These are phyloP conservation scores for Acleris literana DNA, from an alignment of 2,888 invertebrate species.

Conservation along the genomic window DNA sequence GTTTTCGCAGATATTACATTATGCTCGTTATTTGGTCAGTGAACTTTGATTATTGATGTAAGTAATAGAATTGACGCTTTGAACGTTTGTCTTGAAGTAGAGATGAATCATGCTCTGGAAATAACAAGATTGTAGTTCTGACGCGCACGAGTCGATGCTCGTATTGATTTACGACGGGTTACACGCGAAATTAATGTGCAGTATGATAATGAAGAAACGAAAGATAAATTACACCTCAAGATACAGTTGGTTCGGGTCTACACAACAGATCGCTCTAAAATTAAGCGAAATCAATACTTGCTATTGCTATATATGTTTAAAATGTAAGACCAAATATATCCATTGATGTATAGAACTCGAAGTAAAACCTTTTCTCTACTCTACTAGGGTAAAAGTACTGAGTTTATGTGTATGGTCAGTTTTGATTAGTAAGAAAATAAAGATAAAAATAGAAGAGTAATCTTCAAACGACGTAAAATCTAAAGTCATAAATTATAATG, in stretches of 20 bases:
- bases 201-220: conserved; percentile 17
- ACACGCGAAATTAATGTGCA: conserved; percentile 27
- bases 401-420: too few species aligned
- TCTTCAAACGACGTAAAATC: too few species aligned
- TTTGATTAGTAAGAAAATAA: too few species aligned
- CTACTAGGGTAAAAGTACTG: too few species aligned
- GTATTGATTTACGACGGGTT: conserved; percentile 26
- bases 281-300: too few species aligned
- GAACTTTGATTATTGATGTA: conserved; percentile 49
- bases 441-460: too few species aligned
- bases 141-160: conserved; percentile 27
- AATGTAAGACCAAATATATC: too few species aligned
- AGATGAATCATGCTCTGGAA: conserved; percentile 35
- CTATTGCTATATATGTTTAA: too few species aligned
- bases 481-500: not conserved
- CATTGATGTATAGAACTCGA: too few species aligned
- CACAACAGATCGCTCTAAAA: not conserved
- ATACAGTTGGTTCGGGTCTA: not conserved
- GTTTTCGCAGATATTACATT: conserved; percentile 37
- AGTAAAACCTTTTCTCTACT: too few species aligned
- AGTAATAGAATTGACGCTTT: conserved; percentile 40
- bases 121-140: conserved; percentile 33
- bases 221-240: not conserved
- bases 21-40: conserved; percentile 55
- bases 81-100: conserved; percentile 53